Base-by-base conservation (phyloP, 37 sponge, comb jelly and placozoan species). In the Haliclona indistincta region DNA sequence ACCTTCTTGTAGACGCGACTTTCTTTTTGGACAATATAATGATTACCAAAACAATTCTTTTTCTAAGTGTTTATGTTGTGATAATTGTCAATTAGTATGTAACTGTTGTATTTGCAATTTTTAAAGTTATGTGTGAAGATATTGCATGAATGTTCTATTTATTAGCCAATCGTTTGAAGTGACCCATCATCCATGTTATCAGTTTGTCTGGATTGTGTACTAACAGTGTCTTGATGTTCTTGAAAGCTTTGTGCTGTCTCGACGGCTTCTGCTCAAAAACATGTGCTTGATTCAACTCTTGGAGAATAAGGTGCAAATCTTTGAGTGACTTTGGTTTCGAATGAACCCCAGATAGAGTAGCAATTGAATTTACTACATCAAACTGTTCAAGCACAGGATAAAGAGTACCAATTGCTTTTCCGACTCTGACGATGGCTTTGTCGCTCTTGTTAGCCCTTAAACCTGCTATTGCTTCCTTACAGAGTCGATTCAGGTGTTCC, bases 401-500 rank as follows among this genome's bases (percentile, higher is more conserved):
- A 22, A 69, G 28, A 26, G 70, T 44, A 23, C 70, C 70, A 69
- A 44, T 11, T 15, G 70, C 70, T 44, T 28, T 44, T 17, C 52
- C 70, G 26, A 69, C 32, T 45, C 52, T 15, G 7, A 17, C 25
- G 5, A 69, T 69, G 5, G 70, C 70, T 28, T 69, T 69, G 8
- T 69, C 52, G 10, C 49, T 45, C 22, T 69, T 69, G 70, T 69
- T 69, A 7, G 70, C 70, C 10, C 70, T 49, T 8, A 69, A 49
- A 4, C 32, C 23, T 29, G 7, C 6, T 7, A 69, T 23, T n/a
- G 70, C 67, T 23, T 65, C 52, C 26, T 69, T 69, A 23, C 29
- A 25, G 8, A 74, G 15, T 8, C 75, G 42, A 32, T 82, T 82
- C 0, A 82, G 22, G 37, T 82, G 83, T 37, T 82, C 83, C 68